Evolutionary conservation across 2,888 invertebrate species (phyloP).

Genomic region (Agrochola lota): DNA sequence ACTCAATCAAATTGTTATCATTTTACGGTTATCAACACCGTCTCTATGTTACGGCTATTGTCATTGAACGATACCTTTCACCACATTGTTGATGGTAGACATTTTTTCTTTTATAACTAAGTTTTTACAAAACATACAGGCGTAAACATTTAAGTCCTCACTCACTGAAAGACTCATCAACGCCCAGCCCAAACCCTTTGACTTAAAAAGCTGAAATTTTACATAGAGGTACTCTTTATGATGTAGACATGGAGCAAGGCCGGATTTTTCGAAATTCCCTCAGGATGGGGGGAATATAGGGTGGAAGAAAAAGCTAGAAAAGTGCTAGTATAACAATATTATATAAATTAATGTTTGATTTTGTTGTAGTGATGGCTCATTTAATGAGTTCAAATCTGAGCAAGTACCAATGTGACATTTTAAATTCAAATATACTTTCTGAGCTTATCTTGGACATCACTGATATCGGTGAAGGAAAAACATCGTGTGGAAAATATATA

Average conservation of each 20-base stretch:
- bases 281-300: too few relatives aligned
- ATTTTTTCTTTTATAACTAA: slow-evolving; percentile 1
- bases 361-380: neutral
- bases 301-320: neutral
- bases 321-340: neutral
- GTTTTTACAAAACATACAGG: neutral
- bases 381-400: neutral
- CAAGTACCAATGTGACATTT: neutral
- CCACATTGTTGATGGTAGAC: neutral
- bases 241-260: neutral
- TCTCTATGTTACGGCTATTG: slow-evolving; percentile 12
- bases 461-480: neutral
- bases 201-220: neutral
- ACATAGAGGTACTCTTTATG: neutral
- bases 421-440: neutral
- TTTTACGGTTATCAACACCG: slow-evolving; percentile 15
- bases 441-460: neutral
- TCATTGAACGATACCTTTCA: slow-evolving; percentile 24
- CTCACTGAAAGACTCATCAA: neutral
- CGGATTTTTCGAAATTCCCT: neutral
- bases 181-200: neutral
- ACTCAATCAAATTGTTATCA: slow-evolving; percentile 29
- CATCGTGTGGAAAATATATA: neutral
- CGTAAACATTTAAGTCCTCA: neutral
- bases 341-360: neutral